Conservation (phyloP, 2,888 invertebrate species). For the Falcaria lacertinaria region DNA sequence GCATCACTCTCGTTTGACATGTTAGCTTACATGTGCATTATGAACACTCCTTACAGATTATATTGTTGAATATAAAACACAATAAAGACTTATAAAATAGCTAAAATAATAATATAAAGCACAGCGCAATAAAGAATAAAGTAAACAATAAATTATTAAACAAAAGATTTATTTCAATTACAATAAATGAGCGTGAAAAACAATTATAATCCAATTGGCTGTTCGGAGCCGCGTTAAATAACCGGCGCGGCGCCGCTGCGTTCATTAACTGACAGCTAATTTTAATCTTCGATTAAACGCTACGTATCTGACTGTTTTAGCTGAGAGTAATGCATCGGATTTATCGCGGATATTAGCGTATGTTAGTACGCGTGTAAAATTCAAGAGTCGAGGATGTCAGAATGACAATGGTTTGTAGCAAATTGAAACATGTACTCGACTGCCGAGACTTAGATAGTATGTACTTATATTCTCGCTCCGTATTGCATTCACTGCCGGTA, state of each 20-base stretch:
- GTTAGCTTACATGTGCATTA: too few relatives aligned
- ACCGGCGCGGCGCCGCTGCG: constrained; percentile 36
- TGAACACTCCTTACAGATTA: too few relatives aligned
- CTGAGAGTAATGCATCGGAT: constrained; percentile 51
- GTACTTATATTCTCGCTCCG: too few relatives aligned
- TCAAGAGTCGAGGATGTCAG: neutral
- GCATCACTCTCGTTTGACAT: too few relatives aligned
- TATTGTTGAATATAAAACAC: too few relatives aligned
- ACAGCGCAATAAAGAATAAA: constrained; percentile 29
- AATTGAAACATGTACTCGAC: neutral
- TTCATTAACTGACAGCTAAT: constrained; percentile 68
- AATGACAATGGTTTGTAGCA: neutral
- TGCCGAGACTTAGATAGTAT: too few relatives aligned
- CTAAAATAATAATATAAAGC: neutral
- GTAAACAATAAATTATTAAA: constrained; percentile 57
- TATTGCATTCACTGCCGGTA: too few relatives aligned
- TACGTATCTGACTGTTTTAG: constrained; percentile 50
- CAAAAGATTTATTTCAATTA: constrained; percentile 71
- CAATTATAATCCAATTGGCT: constrained; percentile 69
- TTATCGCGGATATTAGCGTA: constrained; percentile 8
- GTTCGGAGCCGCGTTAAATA: constrained; percentile 54
- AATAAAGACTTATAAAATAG: neutral
- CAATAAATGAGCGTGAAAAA: constrained; percentile 72
- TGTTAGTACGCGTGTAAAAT: neutral
- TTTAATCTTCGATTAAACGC: constrained; percentile 71